A percentile compares a stretch with the other conserved stretches of the same genome.
These are phyloP conservation scores for Bradypodion pumilum DNA, from an alignment of 2,797 vertebrate species.

Conservation along the genomic window DNA sequence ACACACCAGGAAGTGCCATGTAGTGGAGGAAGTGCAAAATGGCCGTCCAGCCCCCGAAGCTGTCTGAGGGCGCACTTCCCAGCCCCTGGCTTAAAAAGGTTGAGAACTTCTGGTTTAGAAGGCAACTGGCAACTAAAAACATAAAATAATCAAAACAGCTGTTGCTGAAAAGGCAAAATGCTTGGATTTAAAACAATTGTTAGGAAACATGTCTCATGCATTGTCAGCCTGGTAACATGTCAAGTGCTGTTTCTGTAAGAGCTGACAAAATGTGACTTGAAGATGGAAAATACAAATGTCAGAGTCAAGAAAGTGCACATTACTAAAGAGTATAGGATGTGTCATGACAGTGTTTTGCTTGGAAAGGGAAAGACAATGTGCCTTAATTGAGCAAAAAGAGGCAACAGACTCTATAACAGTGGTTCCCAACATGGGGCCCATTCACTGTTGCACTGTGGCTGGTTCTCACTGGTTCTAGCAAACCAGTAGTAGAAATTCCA, in stretches of 20 bases:
- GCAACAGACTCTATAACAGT: not conserved
- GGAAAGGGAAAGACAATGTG: not conserved
- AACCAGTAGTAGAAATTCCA: too few relatives aligned
- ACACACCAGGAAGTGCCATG: too few relatives aligned
- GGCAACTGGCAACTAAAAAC: not conserved
- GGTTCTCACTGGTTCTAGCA: too few relatives aligned
- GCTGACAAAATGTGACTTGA: conserved; percentile 18
- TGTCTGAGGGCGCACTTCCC: too few relatives aligned
- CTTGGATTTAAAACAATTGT: conserved; percentile 1
- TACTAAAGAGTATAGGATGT: conserved; percentile 5
- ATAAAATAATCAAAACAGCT: not conserved
- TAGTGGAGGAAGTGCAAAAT: too few relatives aligned
- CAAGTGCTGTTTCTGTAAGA: conserved; percentile 2
- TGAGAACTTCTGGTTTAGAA: too few relatives aligned
- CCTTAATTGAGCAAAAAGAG: not conserved
- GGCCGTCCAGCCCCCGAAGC: too few relatives aligned
- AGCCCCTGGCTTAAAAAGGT: too few relatives aligned
- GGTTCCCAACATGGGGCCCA: too few relatives aligned
- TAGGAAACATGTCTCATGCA: conserved; percentile 3
- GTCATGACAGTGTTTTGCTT: not conserved
- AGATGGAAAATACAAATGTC: conserved; percentile 12
- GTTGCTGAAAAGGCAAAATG: not conserved
- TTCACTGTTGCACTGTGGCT: too few relatives aligned
- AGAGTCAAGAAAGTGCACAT: conserved; percentile 1
- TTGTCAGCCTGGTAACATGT: not conserved